Evolutionary conservation across 2,888 invertebrate genomes (phyloP), one percentile per base, ranked within the genome.

Genomic region (Oegoconia quadripuncta): DNA sequence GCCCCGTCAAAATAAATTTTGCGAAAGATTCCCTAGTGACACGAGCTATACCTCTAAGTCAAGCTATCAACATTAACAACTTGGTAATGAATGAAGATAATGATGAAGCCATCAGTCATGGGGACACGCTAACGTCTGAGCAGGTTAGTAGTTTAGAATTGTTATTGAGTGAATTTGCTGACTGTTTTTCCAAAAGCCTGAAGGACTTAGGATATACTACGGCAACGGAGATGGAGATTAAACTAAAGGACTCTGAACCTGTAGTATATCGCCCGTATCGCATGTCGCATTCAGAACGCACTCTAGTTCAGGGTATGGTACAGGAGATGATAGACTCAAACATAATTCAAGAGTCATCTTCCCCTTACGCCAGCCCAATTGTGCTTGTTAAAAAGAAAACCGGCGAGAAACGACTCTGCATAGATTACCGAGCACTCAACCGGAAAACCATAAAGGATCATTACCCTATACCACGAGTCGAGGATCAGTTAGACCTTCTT

Each of bases 301-400:
- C 12, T 6, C 5, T 26, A 1, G 51, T 56, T 1, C 18, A 30
- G 6, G 13, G 37, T 6, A 52, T 54, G 48, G 42, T 51, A 1
- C 32, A 51, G 14, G 48, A 54, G 14, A 45, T 52, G 48, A 1
- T 46, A 0, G 46, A 52, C 3, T 12, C 8, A 23, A 41, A 37
- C 5, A 55, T 55, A n/a, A 35, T 53, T 12, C 29, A 40, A 8
- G 52, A 54, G 27, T 55, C 52, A 1, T 32, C 35, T 3, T 58
- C 52, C 1, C 42, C 48, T 6, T 55, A 52, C 28, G 58, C 58
- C 0, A 53, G 52, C 27, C 54, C 58, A 0, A 49, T 56, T 9
- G 41, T 54, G 1, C 16, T 55, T 5, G 54, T 54, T 2, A 27
- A 49, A 13, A 56, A 59, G 26, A 59, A 58, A 26, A 46, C 44